A percentile compares a stretch with the other conserved stretches of the same genome.
phyloP scores from a whole-genome alignment of 2,797 vertebrate genomes.

The Gila robusta region DNA sequence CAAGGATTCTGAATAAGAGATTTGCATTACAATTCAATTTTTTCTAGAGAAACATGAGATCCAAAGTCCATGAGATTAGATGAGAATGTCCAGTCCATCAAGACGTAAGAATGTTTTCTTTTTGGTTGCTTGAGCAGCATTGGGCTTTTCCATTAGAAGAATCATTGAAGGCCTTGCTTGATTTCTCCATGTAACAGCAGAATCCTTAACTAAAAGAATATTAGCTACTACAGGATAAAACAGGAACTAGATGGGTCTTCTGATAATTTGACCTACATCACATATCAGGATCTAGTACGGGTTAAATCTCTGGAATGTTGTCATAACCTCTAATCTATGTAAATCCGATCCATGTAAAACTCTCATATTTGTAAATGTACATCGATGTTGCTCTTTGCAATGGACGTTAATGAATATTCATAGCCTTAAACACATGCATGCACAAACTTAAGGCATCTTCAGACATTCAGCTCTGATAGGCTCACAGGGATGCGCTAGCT shows the following conservation, averaged over 20 bases:
- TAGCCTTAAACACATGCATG: neutral
- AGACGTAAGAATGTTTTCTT: neutral
- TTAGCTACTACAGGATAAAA: neutral
- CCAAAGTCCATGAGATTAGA: constrained; percentile 13
- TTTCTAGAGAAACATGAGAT: neutral
- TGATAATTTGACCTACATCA: neutral
- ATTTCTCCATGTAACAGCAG: neutral
- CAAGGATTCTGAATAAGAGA: neutral
- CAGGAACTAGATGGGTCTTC: neutral
- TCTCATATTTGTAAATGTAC: neutral
- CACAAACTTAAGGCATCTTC: neutral
- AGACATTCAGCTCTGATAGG: constrained; percentile 19
- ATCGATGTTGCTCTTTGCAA: neutral
- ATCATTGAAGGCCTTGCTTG: neutral
- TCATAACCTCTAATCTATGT: neutral
- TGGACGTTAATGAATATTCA: constrained; percentile 10
- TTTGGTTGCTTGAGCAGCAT: neutral
- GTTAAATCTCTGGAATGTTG: constrained; percentile 11
- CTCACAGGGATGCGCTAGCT: constrained; percentile 4
- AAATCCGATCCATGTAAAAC: constrained; percentile 2
- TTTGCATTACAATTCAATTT: neutral
- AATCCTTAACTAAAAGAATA: neutral
- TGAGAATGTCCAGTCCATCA: neutral
- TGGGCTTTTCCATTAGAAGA: neutral
- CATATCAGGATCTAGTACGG: neutral